A percentile compares a stretch with the other conserved stretches of the same genome.
Evolutionary conservation across 2,797 vertebrate species (phyloP).

Genomic region (Crypturellus tataupa): DNA sequence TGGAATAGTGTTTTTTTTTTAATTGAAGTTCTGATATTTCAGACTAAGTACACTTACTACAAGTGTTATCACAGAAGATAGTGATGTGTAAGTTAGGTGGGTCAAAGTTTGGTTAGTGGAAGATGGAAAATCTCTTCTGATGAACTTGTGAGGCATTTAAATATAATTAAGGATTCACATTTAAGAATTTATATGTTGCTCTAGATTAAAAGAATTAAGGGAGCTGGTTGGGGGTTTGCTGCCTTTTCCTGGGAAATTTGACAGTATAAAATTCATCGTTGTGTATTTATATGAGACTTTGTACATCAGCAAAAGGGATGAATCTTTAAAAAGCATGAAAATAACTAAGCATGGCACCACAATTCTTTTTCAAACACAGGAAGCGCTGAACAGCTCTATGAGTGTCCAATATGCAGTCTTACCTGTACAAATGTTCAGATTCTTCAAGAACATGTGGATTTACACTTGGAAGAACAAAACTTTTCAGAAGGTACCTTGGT

Average conservation of each 20-base stretch:
- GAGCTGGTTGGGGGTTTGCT: neutral
- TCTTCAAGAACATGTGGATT: constrained; percentile 84
- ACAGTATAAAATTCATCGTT: neutral
- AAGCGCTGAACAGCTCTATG: constrained; percentile 68
- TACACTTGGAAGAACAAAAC: constrained; percentile 82
- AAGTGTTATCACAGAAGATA: neutral
- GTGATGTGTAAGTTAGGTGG: neutral
- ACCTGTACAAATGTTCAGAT: constrained; percentile 80
- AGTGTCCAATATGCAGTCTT: constrained; percentile 90
- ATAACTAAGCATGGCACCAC: neutral
- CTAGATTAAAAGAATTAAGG: neutral
- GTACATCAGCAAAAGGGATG: rapidly evolving
- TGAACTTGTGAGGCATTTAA: neutral
- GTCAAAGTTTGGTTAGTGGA: neutral
- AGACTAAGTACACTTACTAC: neutral
- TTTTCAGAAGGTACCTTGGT: constrained; percentile 77
- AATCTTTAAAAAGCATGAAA: neutral
- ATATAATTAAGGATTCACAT: no score
- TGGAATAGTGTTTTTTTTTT: neutral
- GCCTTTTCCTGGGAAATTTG: neutral
- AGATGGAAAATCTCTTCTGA: neutral
- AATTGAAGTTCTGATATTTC: neutral
- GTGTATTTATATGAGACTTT: neutral
- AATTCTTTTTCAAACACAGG: constrained; percentile 58
- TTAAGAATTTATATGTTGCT: no score